These are phyloP conservation scores for Lepetodrilus schrolli DNA, from an alignment of 2,888 invertebrate genomes.

Conservation along the genomic window DNA sequence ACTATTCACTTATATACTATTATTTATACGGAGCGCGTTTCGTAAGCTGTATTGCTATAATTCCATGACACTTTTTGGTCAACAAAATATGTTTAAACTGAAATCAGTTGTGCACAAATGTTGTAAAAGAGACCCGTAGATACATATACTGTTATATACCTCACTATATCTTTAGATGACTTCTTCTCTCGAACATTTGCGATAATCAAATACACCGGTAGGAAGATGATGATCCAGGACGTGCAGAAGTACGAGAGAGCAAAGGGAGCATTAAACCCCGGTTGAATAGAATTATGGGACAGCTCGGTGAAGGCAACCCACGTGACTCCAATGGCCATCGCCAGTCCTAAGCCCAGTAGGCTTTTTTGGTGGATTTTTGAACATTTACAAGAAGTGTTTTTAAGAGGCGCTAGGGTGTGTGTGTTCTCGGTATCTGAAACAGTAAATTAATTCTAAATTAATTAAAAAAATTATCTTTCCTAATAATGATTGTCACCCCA, in stretches of 20 bases:
- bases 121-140: too few species aligned
- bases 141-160: too few species aligned
- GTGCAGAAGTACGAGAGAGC: conserved; percentile 97
- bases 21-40: too few species aligned
- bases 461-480: too few species aligned
- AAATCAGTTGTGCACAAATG: too few species aligned
- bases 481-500: too few species aligned
- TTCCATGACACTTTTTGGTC: too few species aligned
- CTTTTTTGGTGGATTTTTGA: conserved; percentile 29
- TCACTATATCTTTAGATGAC: conserved; percentile 45
- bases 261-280: conserved; percentile 89
- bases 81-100: too few species aligned
- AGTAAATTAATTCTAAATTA: too few species aligned
- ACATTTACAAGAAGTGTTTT: conserved; percentile 2
- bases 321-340: conserved; percentile 83
- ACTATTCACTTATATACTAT: too few species aligned
- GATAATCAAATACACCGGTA: conserved; percentile 87
- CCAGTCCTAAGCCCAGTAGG: conserved; percentile 43
- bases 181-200: conserved; percentile 79
- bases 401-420: not conserved
- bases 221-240: conserved; percentile 92
- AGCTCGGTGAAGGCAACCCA: conserved; percentile 96
- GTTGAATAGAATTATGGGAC: conserved; percentile 42
- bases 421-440: not conserved
- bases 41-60: too few species aligned